Percentiles rank a stretch among this genome's conserved stretches.
phyloP scores from a whole-genome alignment of 2,888 invertebrate genomes.

The Caenorhabditis sp. region DNA sequence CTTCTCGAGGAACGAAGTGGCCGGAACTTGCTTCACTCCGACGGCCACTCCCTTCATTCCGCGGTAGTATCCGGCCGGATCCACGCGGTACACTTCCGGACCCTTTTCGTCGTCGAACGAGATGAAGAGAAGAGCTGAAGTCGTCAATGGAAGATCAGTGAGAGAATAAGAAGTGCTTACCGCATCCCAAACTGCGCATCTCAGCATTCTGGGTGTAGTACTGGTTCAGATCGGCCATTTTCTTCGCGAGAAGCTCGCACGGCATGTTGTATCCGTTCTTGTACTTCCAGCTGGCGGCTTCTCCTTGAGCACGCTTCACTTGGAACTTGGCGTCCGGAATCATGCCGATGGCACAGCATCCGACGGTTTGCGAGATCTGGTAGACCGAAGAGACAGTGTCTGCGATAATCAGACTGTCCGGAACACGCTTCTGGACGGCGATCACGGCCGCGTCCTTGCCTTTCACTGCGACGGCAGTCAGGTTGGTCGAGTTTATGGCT shows the following conservation, averaged over 20 bases:
- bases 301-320: slow-evolving; percentile 94
- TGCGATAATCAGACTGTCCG: slow-evolving; percentile 94
- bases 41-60: slow-evolving; percentile 94
- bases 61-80: slow-evolving; percentile 90
- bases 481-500: slow-evolving; percentile 97
- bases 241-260: slow-evolving; percentile 83
- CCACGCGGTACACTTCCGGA: slow-evolving; percentile 92
- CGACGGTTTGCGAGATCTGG: slow-evolving; percentile 89
- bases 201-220: slow-evolving; percentile 99
- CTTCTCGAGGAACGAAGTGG: slow-evolving; percentile 96
- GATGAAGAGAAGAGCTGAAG: slow-evolving; percentile 91
- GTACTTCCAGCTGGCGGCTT: slow-evolving; percentile 97
- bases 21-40: slow-evolving; percentile 94
- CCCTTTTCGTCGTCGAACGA: slow-evolving; percentile 87
- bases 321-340: slow-evolving; percentile 82
- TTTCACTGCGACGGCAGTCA: slow-evolving; percentile 92
- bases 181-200: slow-evolving; percentile 96
- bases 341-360: slow-evolving; percentile 97
- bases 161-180: slow-evolving; percentile 79
- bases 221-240: slow-evolving; percentile 88
- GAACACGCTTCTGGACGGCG: slow-evolving; percentile 98
- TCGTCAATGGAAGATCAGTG: too few species aligned
- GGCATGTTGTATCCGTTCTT: slow-evolving; percentile 95
- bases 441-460: slow-evolving; percentile 93
- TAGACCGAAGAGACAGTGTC: slow-evolving; percentile 92